phyloP scores from a whole-genome alignment of 2,797 vertebrate species.

The Hoplostethus atlanticus region DNA sequence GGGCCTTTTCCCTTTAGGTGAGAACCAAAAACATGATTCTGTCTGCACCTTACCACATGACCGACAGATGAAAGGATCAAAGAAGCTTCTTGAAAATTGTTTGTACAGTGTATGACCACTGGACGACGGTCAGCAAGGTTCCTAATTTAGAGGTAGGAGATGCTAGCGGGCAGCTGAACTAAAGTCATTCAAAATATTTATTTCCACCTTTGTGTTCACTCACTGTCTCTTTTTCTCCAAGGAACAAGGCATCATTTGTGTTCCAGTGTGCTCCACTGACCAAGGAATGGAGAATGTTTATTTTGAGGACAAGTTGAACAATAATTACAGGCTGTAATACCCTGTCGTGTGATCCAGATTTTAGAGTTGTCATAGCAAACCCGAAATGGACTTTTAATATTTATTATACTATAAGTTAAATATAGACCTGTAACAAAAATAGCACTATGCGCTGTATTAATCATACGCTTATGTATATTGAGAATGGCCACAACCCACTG shows the following conservation, averaged over 20 bases:
- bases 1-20: slow-evolving; percentile 51
- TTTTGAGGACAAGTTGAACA: slow-evolving; percentile 41
- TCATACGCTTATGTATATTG: slow-evolving; percentile 31
- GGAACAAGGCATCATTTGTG: slow-evolving; percentile 37
- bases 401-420: slow-evolving; percentile 42
- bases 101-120: slow-evolving; percentile 24
- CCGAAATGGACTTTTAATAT: slow-evolving; percentile 27
- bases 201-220: background rate
- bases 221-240: background rate
- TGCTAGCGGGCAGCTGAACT: slow-evolving; percentile 9
- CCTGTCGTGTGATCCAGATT: slow-evolving; percentile 26
- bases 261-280: slow-evolving; percentile 5
- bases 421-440: slow-evolving; percentile 36
- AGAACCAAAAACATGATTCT: slow-evolving; percentile 40
- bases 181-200: slow-evolving; percentile 22
- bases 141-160: slow-evolving; percentile 44
- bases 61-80: slow-evolving; percentile 35
- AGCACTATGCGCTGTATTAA: slow-evolving; percentile 39
- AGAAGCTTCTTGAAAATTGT: slow-evolving; percentile 31
- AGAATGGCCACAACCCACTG: slow-evolving; percentile 31
- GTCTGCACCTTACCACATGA: slow-evolving; percentile 13
- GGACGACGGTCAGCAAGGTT: slow-evolving; percentile 13
- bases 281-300: slow-evolving; percentile 35
- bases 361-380: slow-evolving; percentile 59
- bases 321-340: slow-evolving; percentile 60